Base-by-base conservation (phyloP, 2,797 vertebrate species). In the Streptopelia turtur region DNA sequence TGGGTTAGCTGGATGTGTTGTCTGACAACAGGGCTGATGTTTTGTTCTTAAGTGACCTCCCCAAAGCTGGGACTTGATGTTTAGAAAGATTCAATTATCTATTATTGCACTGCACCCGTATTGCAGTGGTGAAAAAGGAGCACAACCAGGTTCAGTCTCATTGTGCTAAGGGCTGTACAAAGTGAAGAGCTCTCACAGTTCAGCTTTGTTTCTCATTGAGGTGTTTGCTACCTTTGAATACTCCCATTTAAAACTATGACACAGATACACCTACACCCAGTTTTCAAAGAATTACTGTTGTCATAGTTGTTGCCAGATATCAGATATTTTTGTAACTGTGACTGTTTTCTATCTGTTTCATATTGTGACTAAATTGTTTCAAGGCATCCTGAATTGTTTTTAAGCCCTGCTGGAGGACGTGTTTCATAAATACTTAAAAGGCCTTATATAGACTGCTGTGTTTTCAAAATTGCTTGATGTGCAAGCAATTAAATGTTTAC, bases 161-260 rank as follows among this genome's bases (percentile, higher is more conserved):
- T 71, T 94, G 70, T 95, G 33, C 28, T 80, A 33, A 85, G 78
- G 56, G 57, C 72, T 88, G 52, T 74, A 69, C 78, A 77, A 95
- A 91, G n/a, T 64, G 43, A 68, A 93, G 64, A 89, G 64, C 59
- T 92, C 63, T 89, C 72, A 65, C 28, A 74, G 28, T 60, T 88
- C 9, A 0, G 45, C 77, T 94, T 88, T 95, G 69, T 94, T 90
- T 91, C 71, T 71, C 85, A 7, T 21, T 50, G 35, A 83, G 69
- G 7, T 68, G 49, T 83, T 94, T 83, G 72, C 47, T 93, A 28
- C 45, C 72, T 86, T 65, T 77, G 35, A 90, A 35, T 6, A 1
- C 61, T 74, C 31, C 25, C 35, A 27, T 78, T 90, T 94, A 65
- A 81, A 94, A 78, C 57, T 53, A 7, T 77, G 68, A 63, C 71